phyloP scores from a whole-genome alignment of 2,888 invertebrate species.

The Sphaerophoria taeniata region DNA sequence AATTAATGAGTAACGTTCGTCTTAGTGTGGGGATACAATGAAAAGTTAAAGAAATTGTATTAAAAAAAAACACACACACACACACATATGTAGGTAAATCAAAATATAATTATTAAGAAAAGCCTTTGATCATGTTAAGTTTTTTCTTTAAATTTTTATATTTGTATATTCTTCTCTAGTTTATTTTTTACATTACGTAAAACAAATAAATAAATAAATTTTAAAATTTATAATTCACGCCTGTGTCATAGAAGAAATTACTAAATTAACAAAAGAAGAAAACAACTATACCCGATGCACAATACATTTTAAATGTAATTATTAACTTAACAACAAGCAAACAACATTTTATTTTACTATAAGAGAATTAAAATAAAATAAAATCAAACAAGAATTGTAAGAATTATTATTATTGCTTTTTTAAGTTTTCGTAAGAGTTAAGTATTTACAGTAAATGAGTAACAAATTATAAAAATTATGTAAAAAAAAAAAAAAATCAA shows the following conservation, averaged over 20 bases:
- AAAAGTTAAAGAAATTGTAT: constrained; percentile 31
- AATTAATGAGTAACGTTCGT: constrained; percentile 46
- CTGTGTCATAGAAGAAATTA: constrained; percentile 75
- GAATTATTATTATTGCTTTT: constrained; percentile 80
- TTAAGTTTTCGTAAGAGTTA: constrained; percentile 80
- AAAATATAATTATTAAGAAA: constrained; percentile 51
- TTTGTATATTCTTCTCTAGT: constrained; percentile 64
- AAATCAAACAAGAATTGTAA: constrained; percentile 76
- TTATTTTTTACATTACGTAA: constrained; percentile 52
- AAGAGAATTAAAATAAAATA: constrained; percentile 38
- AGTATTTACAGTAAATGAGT: constrained; percentile 78
- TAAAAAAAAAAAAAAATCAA: constrained; percentile 76
- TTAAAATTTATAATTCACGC: constrained; percentile 72
- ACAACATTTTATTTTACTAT: constrained; percentile 69
- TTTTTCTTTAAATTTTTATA: constrained; percentile 63
- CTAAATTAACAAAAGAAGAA: constrained; percentile 59
- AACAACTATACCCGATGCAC: constrained; percentile 73
- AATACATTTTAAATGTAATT: constrained; percentile 75
- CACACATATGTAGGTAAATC: constrained; percentile 24
- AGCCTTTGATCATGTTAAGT: constrained; percentile 59
- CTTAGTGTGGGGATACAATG: constrained; percentile 51
- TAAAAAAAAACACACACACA: constrained; percentile 49
- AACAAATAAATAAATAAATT: constrained; percentile 76
- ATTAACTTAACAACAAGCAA: constrained; percentile 72
- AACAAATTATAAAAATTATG: constrained; percentile 76